Evolutionary conservation across 92 coral and sea anemone genomes (phyloP), one percentile per base, ranked within the genome.

Genomic region (Porites lobata): DNA sequence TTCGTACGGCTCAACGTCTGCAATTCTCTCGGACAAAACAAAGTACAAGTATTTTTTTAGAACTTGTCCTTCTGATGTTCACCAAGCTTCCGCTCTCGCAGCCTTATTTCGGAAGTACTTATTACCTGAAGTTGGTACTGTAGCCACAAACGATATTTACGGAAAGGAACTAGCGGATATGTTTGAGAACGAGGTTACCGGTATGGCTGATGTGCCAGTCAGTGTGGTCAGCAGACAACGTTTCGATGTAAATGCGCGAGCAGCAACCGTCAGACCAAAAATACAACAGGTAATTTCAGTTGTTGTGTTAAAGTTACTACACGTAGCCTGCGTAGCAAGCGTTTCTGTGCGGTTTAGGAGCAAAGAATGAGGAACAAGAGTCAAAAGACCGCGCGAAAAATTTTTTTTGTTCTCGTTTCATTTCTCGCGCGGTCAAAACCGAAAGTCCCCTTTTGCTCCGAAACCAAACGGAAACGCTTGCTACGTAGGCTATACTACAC

Each of bases 1-100:
- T 43, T 98, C 99, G 7, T 98, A 94, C 65, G 99, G 97, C 19
- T 98, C 99, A n/a, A 95, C 99, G 2, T 94, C 99, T 19, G 79
- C 98, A 56, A 80, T 90, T 68, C 95, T 98, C 51, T 95, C 99
- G 13, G 99, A 98, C 80, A 96, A 95, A 64, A 91, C 96, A n/a
- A 92, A 89, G 69, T 98, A 90, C 93, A 95, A 91, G 69, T 98
- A 98, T 81, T 92, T 98, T 88, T 90, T 95, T 77, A 95, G 99
- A 47, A 98, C 99, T 0, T 85, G 96, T 65, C 94, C 99, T 47
- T 94, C 99, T 7, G 96, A 98, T 64, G 92, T 89, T 50, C 96
- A 98, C 50, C 99, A 98, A 72, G 98, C 99, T 0, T 85, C 92
- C 32, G 99, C 97, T 4, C 88, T 98, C 43, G 93, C 96, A 1